phyloP scores from a whole-genome alignment of 2,113 vertebrate genomes.

The Campylomormyrus numenius region DNA sequence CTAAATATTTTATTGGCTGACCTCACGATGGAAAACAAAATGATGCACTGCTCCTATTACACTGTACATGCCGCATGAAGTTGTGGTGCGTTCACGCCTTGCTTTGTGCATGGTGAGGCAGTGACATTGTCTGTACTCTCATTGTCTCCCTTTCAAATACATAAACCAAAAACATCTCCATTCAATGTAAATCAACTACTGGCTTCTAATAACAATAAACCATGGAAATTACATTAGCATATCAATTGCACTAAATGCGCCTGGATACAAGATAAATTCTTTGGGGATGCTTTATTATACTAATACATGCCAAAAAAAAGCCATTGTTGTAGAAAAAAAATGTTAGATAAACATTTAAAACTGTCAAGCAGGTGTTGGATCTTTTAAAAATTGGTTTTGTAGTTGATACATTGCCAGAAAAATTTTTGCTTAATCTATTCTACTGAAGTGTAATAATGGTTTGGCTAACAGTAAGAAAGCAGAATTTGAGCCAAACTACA shows the following conservation, averaged over 20 bases:
- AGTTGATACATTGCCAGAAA: neutral
- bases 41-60: neutral
- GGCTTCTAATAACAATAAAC: neutral
- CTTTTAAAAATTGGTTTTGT: neutral
- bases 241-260: conserved; percentile 7
- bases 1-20: neutral
- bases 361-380: neutral
- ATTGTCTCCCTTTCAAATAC: neutral
- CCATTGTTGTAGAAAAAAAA: neutral
- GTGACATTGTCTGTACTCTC: neutral
- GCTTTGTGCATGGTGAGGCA: neutral
- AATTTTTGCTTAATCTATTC: neutral
- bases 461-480: neutral
- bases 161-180: neutral
- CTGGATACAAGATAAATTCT: neutral
- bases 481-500: neutral
- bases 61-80: neutral
- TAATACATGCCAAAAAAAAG: neutral
- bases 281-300: neutral
- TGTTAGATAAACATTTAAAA: neutral
- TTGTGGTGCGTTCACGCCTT: neutral
- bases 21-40: neutral
- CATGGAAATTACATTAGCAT: conserved; percentile 10
- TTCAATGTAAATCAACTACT: neutral
- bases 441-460: neutral